Percentiles rank a stretch among this genome's conserved stretches.
Evolutionary conservation across 2,797 vertebrate genomes (phyloP).

Genomic region (Megaceryle alcyon): DNA sequence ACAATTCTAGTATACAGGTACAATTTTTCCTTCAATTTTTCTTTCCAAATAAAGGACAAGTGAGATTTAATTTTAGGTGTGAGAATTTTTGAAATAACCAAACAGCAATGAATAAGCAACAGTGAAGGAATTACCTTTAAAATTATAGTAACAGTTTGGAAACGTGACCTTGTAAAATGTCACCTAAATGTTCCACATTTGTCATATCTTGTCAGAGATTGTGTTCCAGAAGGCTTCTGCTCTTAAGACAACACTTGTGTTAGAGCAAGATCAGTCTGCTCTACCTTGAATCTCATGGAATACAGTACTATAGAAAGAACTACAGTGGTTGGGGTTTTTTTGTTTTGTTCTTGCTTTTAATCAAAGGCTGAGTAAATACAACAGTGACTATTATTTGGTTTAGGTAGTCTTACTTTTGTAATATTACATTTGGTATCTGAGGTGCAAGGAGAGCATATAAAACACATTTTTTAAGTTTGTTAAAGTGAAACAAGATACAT

Average conservation of each 20-base stretch:
- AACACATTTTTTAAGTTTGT: background rate
- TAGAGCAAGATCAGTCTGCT: slow-evolving; percentile 1
- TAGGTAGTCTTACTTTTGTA: background rate
- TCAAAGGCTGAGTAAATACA: background rate
- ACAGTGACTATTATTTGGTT: background rate
- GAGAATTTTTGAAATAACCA: background rate
- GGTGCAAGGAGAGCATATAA: background rate
- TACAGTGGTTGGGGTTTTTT: background rate
- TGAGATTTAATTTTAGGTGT: slow-evolving; percentile 8
- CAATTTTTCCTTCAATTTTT: background rate
- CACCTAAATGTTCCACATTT: slow-evolving; percentile 25
- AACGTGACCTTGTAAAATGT: slow-evolving; percentile 54
- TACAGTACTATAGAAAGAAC: background rate
- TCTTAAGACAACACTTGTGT: slow-evolving; percentile 30
- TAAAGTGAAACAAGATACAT: background rate
- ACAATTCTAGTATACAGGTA: background rate
- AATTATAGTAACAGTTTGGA: slow-evolving; percentile 3
- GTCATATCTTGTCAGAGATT: slow-evolving; percentile 47
- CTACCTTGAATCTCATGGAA: background rate
- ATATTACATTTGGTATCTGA: background rate
- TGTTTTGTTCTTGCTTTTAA: background rate
- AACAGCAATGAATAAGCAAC: background rate
- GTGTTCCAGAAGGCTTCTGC: background rate
- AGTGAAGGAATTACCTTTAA: slow-evolving; percentile 12
- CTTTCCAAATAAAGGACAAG: slow-evolving; percentile 12